A percentile compares a stretch with the other conserved stretches of the same genome.
Conservation (phyloP, 2,113 vertebrate genomes). For the Ginglymostoma cirratum region DNA sequence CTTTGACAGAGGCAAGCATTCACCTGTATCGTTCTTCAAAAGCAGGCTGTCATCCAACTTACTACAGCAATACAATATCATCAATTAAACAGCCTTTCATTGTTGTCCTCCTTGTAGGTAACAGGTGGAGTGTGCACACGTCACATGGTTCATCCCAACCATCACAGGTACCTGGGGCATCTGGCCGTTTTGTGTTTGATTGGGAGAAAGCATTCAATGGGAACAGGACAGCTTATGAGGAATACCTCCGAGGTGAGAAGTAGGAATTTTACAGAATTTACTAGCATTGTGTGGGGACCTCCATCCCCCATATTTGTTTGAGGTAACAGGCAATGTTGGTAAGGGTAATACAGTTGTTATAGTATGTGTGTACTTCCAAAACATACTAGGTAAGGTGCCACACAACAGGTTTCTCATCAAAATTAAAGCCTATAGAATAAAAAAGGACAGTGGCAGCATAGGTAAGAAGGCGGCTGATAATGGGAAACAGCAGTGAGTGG, state of each 20-base stretch:
- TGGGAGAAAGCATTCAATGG: conserved; percentile 11
- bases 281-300: background rate
- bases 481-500: too few relatives aligned
- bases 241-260: conserved; percentile 17
- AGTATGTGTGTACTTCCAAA: too few relatives aligned
- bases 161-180: background rate
- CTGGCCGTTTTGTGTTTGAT: background rate
- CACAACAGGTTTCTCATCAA: too few relatives aligned
- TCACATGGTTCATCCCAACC: background rate
- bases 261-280: background rate
- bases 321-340: too few relatives aligned
- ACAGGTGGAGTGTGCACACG: background rate
- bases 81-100: background rate
- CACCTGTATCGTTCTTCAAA: background rate
- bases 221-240: background rate
- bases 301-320: too few relatives aligned
- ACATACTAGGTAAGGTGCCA: too few relatives aligned
- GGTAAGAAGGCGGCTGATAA: too few relatives aligned
- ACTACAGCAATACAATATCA: background rate
- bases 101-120: background rate
- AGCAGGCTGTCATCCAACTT: background rate
- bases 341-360: too few relatives aligned
- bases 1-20: background rate
- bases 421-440: too few relatives aligned
- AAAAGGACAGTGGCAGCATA: too few relatives aligned